phyloP scores from a whole-genome alignment of 2,113 vertebrate genomes.

The Corythornis madagascariensis region DNA sequence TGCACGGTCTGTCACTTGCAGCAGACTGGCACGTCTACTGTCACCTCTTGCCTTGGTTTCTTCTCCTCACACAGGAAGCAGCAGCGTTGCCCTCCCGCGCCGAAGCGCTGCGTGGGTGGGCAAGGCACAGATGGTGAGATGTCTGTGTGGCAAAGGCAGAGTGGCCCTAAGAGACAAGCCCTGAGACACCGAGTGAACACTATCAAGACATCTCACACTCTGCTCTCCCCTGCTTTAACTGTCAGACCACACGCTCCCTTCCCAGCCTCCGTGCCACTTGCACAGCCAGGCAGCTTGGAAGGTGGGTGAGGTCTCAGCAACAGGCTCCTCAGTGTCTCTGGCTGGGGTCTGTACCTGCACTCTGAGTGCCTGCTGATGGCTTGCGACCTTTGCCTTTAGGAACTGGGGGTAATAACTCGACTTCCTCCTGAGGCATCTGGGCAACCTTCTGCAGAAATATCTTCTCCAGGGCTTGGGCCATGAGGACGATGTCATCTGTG shows the following conservation, averaged over 20 bases:
- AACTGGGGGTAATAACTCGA: conserved; percentile 83
- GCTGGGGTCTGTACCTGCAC: conserved; percentile 70
- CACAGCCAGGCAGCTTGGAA: background rate
- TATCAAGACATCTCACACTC: background rate
- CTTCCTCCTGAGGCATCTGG: conserved; percentile 90
- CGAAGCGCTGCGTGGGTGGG: background rate
- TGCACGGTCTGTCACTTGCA: background rate
- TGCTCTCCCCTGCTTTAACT: background rate
- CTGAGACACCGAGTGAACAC: background rate
- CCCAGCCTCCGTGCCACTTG: background rate
- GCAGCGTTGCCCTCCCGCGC: background rate
- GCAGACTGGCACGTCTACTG: background rate
- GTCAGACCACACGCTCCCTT: background rate
- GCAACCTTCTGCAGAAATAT: conserved; percentile 94
- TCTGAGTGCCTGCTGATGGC: conserved; percentile 64
- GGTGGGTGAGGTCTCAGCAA: background rate
- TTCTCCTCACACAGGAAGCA: background rate
- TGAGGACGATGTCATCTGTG: conserved; percentile 97
- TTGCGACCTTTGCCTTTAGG: conserved; percentile 89
- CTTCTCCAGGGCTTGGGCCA: conserved; percentile 97
- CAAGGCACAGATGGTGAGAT: background rate
- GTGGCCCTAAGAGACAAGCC: background rate
- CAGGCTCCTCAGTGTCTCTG: background rate
- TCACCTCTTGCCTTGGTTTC: background rate
- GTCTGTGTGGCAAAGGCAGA: background rate